These are phyloP conservation scores for Eleginops maclovinus DNA, from an alignment of 2,113 vertebrate species.

Conservation along the genomic window DNA sequence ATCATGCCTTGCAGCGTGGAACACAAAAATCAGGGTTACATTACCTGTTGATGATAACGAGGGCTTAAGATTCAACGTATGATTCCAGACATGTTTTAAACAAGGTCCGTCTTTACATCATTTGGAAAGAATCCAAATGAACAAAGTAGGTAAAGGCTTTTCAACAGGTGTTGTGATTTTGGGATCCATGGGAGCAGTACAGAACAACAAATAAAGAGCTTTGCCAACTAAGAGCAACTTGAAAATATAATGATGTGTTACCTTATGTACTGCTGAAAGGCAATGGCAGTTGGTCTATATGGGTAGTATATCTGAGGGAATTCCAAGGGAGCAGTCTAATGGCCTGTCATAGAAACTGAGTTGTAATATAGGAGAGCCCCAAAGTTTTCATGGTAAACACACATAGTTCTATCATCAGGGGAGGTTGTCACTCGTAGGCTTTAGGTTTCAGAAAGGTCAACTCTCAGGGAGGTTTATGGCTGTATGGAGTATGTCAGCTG, in stretches of 20 bases:
- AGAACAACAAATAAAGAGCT: conserved; percentile 53
- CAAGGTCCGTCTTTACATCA: conserved; percentile 60
- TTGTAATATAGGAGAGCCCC: neutral
- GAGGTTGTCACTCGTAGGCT: conserved; percentile 20
- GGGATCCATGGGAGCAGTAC: conserved; percentile 46
- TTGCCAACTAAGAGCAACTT: neutral
- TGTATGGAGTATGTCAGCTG: conserved; percentile 54
- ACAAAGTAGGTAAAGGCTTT: conserved; percentile 32
- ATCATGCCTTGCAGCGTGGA: conserved; percentile 10
- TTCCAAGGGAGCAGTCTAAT: conserved; percentile 10
- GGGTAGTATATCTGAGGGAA: neutral
- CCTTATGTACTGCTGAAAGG: conserved; percentile 31
- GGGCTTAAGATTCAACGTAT: conserved; percentile 41
- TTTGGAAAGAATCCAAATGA: conserved; percentile 74
- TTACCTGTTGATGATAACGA: conserved; percentile 33
- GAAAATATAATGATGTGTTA: conserved; percentile 57
- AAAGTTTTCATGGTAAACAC: conserved; percentile 51
- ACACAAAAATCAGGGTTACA: conserved; percentile 54
- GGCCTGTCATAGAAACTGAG: conserved; percentile 20
- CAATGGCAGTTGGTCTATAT: conserved; percentile 15
- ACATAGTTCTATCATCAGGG: conserved; percentile 38
- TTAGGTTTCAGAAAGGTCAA: conserved; percentile 54
- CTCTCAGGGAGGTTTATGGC: conserved; percentile 36
- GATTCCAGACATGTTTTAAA: conserved; percentile 65
- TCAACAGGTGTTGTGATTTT: conserved; percentile 56